phyloP scores from a whole-genome alignment of 2,113 vertebrate species.

The Brachirus orientalis region DNA sequence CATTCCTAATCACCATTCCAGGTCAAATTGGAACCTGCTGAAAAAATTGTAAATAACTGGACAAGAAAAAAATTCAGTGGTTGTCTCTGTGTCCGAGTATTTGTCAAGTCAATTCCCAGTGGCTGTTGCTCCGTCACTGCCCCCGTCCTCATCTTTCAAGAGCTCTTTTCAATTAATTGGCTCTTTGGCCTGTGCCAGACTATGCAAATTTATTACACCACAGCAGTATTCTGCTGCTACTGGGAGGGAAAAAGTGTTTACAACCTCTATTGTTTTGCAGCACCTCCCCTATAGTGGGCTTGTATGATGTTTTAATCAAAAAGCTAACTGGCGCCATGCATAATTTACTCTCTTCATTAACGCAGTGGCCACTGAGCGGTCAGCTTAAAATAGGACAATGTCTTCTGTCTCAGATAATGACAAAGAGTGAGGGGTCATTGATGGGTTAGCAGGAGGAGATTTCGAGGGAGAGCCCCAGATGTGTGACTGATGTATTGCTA shows the following conservation, averaged over 20 bases:
- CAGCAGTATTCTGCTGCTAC: conserved; percentile 91
- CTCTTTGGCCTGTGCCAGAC: conserved; percentile 94
- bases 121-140: conserved; percentile 90
- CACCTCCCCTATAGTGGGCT: conserved; percentile 87
- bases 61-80: conserved; percentile 12
- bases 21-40: conserved; percentile 8
- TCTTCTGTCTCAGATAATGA: conserved; percentile 66
- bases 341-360: conserved; percentile 83
- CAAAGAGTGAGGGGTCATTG: conserved; percentile 58
- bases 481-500: conserved; percentile 36
- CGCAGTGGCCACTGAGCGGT: conserved; percentile 70
- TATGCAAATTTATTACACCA: conserved; percentile 99
- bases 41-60: conserved; percentile 28
- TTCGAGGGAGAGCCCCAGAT: conserved; percentile 55
- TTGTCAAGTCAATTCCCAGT: conserved; percentile 92
- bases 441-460: conserved; percentile 65
- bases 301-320: conserved; percentile 99
- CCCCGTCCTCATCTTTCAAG: conserved; percentile 84
- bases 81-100: conserved; percentile 66
- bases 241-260: conserved; percentile 90
- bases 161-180: conserved; percentile 98
- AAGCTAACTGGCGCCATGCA: conserved; percentile 90
- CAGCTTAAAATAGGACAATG: conserved; percentile 74
- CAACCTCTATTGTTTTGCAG: conserved; percentile 93
- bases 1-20: not conserved